Evolutionary conservation across 2,113 vertebrate genomes (phyloP).

Genomic region (Saguinus imperator): DNA sequence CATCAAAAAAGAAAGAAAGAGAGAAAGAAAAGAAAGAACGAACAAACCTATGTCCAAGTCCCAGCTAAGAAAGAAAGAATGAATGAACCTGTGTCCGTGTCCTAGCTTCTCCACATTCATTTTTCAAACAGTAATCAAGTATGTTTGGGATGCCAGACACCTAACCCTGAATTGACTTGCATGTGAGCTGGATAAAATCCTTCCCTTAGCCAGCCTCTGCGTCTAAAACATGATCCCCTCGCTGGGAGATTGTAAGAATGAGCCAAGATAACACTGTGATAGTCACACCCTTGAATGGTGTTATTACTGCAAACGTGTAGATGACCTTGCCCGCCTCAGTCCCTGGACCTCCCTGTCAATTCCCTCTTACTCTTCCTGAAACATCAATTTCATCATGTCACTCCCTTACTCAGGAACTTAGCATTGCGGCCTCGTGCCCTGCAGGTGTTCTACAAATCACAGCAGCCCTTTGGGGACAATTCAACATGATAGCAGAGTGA

Average conservation of each 20-base stretch:
- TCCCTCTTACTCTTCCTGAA: slow-evolving; percentile 29
- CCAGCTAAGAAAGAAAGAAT: neutral
- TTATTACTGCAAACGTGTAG: neutral
- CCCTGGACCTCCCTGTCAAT: neutral
- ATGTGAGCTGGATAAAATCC: neutral
- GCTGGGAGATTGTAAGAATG: neutral
- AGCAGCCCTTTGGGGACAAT: neutral
- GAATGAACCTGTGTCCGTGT: neutral
- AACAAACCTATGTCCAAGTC: neutral
- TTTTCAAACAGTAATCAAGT: neutral
- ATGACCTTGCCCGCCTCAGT: neutral
- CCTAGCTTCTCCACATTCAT: neutral
- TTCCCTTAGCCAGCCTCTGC: neutral
- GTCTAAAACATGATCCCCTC: neutral
- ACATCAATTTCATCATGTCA: neutral
- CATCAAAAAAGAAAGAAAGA: no score
- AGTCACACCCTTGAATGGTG: neutral
- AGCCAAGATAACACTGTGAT: neutral
- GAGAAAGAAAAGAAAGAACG: no score
- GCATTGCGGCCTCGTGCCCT: no score
- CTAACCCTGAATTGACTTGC: neutral
- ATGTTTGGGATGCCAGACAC: neutral
- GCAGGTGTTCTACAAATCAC: neutral
- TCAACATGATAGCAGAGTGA: neutral
- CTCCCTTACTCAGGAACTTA: neutral